Base-by-base conservation (phyloP, 2,797 vertebrate genomes). In the Leptoclinus maculatus region DNA sequence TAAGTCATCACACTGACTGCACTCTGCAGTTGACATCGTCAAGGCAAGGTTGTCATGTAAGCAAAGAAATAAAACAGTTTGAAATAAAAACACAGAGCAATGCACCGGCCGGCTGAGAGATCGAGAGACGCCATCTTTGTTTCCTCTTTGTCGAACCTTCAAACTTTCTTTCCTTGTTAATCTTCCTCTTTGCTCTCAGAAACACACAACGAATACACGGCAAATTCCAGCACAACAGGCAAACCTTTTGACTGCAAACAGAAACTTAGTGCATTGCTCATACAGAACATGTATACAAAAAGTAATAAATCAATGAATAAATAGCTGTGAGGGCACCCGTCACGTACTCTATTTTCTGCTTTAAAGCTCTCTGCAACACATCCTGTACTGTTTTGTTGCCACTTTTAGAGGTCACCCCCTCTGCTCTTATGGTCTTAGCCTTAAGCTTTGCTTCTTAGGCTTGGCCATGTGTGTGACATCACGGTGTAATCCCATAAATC, bases 21-120 rank as follows among this genome's bases (percentile, higher is more conserved):
- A 89, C 78, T 91, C 84, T 93, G 92, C 88, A 94, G 82, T 85
- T 89, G 88, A 92, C 90, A 88, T 91, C 74, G 86, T 94, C 93
- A 95, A 95, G 94, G 94, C 92, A 95, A 94, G 78, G 89, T 91
- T 93, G 88, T 89, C 88, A 89, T 85, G 89, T 66, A 93, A 34
- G 82, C 87, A 94, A 92, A 94, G 75, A 88, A 88, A 88, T 63
- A 13, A 85, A 79, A 90, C 75, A 88, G 73, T 86, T 80, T 82
- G 74, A 85, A 90, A 91, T 75, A 91, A 34, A 93, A 92, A 92
- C 84, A 91, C 78, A 80, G 66, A 88, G 84, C 85, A 86, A 87
- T 70, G 80, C 83, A 87, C 80, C 67, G 82, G 85, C 57, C 76
- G 79, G 71, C 80, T 57, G 57, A 87, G 74, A 83, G 75, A 60